Conservation (phyloP, 2,113 vertebrate genomes). For the Pitta sordida region DNA sequence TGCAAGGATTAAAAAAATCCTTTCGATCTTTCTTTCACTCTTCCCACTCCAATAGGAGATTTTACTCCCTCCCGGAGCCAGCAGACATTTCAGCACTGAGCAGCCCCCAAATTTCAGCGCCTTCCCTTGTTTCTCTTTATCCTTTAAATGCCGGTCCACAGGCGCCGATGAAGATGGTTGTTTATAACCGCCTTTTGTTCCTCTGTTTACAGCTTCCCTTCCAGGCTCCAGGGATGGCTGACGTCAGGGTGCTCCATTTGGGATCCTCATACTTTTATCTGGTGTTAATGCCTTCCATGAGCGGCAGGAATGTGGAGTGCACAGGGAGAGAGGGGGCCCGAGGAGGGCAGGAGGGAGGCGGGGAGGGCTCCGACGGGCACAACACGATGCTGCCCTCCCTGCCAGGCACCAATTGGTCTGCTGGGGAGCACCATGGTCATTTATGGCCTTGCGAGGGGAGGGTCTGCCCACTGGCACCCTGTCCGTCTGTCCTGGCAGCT, state of each 20-base stretch:
- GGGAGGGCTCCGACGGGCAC: background rate
- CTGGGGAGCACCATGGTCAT: slow-evolving; percentile 47
- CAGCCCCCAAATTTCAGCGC: background rate
- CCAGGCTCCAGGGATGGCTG: slow-evolving; percentile 23
- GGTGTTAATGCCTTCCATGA: slow-evolving; percentile 33
- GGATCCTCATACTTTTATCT: slow-evolving; percentile 9
- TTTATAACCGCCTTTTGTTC: slow-evolving; percentile 59
- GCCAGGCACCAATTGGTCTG: background rate
- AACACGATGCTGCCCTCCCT: background rate
- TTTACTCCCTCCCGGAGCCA: background rate
- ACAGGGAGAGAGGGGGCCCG: background rate
- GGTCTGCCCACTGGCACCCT: slow-evolving; percentile 11
- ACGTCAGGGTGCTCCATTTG: slow-evolving; percentile 59
- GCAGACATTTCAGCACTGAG: background rate
- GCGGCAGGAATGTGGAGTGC: background rate
- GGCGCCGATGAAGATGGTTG: background rate
- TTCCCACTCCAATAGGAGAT: background rate
- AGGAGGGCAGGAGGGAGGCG: background rate
- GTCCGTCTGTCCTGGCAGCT: slow-evolving; percentile 1
- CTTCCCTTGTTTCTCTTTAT: background rate
- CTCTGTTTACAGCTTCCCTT: slow-evolving; percentile 60
- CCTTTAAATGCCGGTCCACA: background rate
- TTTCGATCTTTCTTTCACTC: background rate
- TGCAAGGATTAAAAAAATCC: background rate
- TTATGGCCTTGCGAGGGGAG: slow-evolving; percentile 56